A percentile compares a stretch with the other conserved stretches of the same genome.
phyloP scores from a whole-genome alignment of 2,888 invertebrate species.

The Diarsia rubi region DNA sequence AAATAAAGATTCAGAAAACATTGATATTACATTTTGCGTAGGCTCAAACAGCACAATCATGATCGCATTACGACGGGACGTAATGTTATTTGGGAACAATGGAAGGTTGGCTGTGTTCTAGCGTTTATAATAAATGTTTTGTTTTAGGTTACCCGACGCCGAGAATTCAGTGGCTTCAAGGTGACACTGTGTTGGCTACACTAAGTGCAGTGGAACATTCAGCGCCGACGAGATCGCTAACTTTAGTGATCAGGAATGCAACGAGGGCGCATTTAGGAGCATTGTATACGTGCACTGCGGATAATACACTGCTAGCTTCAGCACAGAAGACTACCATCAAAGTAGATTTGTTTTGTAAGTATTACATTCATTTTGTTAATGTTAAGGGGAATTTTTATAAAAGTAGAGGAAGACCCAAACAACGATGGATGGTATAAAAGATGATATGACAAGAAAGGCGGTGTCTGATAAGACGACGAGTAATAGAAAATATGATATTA shows the following conservation, averaged over 20 bases:
- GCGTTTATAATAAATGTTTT: slow-evolving; percentile 24
- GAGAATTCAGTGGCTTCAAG: slow-evolving; percentile 86
- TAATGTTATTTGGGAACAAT: slow-evolving; percentile 43
- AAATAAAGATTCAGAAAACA: slow-evolving; percentile 12
- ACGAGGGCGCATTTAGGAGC: slow-evolving; percentile 92
- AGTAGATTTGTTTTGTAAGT: slow-evolving; percentile 93
- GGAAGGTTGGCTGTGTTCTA: slow-evolving; percentile 26
- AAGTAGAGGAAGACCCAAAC: too few species aligned
- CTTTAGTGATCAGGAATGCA: slow-evolving; percentile 81
- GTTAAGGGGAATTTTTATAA: too few species aligned
- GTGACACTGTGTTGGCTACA: slow-evolving; percentile 80
- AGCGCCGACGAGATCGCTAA: slow-evolving; percentile 76
- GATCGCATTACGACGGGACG: slow-evolving; percentile 35
- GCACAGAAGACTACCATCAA: slow-evolving; percentile 92
- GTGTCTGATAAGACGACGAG: too few species aligned
- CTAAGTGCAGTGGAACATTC: slow-evolving; percentile 79
- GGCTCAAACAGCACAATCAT: slow-evolving; percentile 30
- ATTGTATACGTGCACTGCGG: slow-evolving; percentile 93
- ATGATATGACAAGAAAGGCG: too few species aligned
- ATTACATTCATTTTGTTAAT: slow-evolving; percentile 7
- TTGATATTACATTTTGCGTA: slow-evolving; percentile 24
- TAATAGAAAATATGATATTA: too few species aligned
- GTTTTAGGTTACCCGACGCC: slow-evolving; percentile 86
- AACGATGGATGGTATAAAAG: too few species aligned
- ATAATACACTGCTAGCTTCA: slow-evolving; percentile 92